Evolutionary conservation across 2,113 vertebrate species (phyloP).

Genomic region (Ascaphus truei): DNA sequence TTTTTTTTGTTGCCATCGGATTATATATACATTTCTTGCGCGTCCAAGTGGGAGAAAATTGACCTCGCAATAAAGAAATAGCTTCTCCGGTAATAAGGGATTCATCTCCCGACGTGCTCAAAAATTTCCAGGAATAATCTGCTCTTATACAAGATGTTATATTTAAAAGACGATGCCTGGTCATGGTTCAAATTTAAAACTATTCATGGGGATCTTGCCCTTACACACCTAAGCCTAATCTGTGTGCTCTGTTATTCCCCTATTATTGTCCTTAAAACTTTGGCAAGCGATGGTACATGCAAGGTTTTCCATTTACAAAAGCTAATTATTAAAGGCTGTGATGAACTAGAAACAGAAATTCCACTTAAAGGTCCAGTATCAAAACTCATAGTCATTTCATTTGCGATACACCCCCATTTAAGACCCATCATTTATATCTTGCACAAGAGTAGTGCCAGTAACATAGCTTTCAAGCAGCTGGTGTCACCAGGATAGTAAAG

Average conservation of each 20-base stretch:
- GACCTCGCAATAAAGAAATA: not conserved
- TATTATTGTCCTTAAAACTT: not conserved
- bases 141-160: not conserved
- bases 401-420: too few species aligned
- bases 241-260: not conserved
- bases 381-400: too few species aligned
- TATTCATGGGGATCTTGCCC: slow-evolving; percentile 7
- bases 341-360: not conserved
- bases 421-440: too few species aligned
- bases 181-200: slow-evolving; percentile 21
- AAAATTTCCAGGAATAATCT: slow-evolving; percentile 23
- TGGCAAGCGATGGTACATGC: not conserved
- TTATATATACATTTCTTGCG: not conserved
- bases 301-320: not conserved
- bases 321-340: not conserved
- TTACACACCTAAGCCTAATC: slow-evolving; percentile 7
- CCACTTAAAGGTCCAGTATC: not conserved
- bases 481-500: too few species aligned
- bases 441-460: too few species aligned
- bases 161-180: slow-evolving; percentile 2
- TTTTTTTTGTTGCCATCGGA: not conserved
- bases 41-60: not conserved
- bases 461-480: too few species aligned
- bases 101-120: not conserved
- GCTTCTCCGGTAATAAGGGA: slow-evolving; percentile 19